Evolutionary conservation across 2,113 vertebrate genomes (phyloP).

Genomic region (Chloropsis hardwickii): DNA sequence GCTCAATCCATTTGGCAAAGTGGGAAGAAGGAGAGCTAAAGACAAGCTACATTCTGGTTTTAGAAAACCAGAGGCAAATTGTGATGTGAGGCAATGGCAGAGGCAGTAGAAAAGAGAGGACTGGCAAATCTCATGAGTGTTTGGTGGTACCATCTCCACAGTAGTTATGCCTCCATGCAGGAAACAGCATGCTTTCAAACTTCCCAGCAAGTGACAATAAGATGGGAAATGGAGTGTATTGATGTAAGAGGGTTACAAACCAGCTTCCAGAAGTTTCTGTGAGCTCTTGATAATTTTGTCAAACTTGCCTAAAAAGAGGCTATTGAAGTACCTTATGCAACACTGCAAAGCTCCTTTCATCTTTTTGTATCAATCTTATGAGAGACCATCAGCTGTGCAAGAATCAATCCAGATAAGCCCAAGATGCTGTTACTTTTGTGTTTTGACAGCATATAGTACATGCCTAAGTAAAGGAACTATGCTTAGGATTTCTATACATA

Average conservation of each 20-base stretch:
- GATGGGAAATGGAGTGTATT: not conserved
- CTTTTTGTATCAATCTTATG: not conserved
- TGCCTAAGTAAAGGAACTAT: not conserved
- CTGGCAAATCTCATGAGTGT: not conserved
- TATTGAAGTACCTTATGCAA: not conserved
- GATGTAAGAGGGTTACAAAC: not conserved
- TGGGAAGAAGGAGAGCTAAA: not conserved
- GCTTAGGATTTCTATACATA: not conserved
- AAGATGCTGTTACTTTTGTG: not conserved
- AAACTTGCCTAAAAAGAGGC: not conserved
- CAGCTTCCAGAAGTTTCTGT: not conserved
- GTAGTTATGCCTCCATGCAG: too few relatives aligned
- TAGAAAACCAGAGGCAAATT: not conserved
- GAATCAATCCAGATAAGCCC: not conserved
- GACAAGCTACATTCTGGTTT: not conserved
- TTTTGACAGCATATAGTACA: not conserved
- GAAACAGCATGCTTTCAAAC: fast-evolving
- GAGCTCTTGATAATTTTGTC: not conserved
- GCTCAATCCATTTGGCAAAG: not conserved
- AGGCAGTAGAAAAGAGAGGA: not conserved
- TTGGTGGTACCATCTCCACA: not conserved
- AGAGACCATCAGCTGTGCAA: not conserved
- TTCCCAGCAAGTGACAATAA: not conserved
- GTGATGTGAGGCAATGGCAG: not conserved
- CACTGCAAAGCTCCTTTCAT: not conserved